Evolutionary conservation across 1,140 invertebrate species (phyloP).

Genomic region (Drosophila erecta): DNA sequence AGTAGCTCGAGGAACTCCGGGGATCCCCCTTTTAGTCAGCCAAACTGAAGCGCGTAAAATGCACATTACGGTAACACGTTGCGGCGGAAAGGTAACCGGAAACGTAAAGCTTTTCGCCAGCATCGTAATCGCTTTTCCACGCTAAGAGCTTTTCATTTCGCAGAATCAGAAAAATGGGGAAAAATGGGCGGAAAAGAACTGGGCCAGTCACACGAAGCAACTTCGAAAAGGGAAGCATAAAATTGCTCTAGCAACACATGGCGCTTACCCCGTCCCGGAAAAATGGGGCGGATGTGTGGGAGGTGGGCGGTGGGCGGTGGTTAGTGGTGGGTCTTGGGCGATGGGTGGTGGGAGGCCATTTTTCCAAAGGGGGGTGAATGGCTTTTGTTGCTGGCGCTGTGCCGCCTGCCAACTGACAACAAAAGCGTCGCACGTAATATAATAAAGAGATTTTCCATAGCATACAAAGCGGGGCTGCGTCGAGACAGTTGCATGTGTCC

Average conservation of each 20-base stretch:
- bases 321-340: too few relatives aligned
- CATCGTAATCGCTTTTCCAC: conserved; percentile 72
- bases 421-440: conserved; percentile 77
- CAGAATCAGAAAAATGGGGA: conserved; percentile 13
- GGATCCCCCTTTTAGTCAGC: conserved; percentile 6
- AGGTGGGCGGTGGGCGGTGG: not conserved
- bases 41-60: conserved; percentile 68
- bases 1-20: not conserved
- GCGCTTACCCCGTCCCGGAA: conserved; percentile 21
- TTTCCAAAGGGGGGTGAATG: conserved; percentile 25
- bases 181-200: conserved; percentile 54
- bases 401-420: conserved; percentile 63
- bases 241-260: conserved; percentile 79
- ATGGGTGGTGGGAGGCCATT: conserved; percentile 9
- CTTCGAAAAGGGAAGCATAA: conserved; percentile 69
- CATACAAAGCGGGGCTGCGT: conserved; percentile 66
- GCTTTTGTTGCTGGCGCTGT: conserved; percentile 35
- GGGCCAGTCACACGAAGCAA: conserved; percentile 58
- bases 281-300: not conserved
- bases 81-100: conserved; percentile 72
- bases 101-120: conserved; percentile 68
- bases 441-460: conserved; percentile 81
- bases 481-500: conserved; percentile 51
- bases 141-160: conserved; percentile 66
- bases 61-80: conserved; percentile 61